Evolutionary conservation across 2,113 vertebrate species (phyloP), one percentile per base, ranked within the genome.

Genomic region (Onychostruthus taczanowskii): DNA sequence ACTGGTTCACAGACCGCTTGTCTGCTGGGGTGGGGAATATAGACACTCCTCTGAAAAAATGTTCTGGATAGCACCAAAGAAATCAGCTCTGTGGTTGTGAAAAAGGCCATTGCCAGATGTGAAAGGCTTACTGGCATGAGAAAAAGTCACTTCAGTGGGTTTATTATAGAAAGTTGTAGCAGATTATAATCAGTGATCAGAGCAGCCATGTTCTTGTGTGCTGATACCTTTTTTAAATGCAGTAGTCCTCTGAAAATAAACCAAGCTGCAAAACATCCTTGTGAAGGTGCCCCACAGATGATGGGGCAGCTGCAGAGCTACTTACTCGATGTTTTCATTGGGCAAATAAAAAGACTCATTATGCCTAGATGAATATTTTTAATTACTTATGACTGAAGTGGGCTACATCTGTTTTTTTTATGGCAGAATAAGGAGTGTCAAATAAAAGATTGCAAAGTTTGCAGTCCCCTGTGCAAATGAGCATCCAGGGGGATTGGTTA

Each of bases 371-470:
- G 59, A 74, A 52, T 91, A 66, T 94, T 91, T 77, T 77, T 90
- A 94, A 79, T 67, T 53, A 77, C 43, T 87, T n/a, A 23, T 15
- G 8, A 58, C 33, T 66, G 52, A 76, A 87, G 64, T 85, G 72
- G 46, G 39, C 21, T 95, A 39, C 28, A 61, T 86, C 78, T 96
- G 68, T 88, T 87, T 97, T 97, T 37, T 92, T 43, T 67, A 8
- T 9, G 64, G 23, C 59, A 92, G n/a, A 84, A 72, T 76, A 55
- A 97, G 84, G 75, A 95, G 37, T 80, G 90, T 93, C 77, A 89
- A 89, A 89, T 55, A 39, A 49, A 90, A 67, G 35, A 24, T 30
- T 74, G 52, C 49, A 76, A 74, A 75, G 13, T 84, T 66, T 68
- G 43, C 33, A 76, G 66, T 92, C 83, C n/a, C 61, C 28, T 46